Evolutionary conservation across 2,113 vertebrate species (phyloP), one percentile per base, ranked within the genome.

Genomic region (Otocyon megalotis): DNA sequence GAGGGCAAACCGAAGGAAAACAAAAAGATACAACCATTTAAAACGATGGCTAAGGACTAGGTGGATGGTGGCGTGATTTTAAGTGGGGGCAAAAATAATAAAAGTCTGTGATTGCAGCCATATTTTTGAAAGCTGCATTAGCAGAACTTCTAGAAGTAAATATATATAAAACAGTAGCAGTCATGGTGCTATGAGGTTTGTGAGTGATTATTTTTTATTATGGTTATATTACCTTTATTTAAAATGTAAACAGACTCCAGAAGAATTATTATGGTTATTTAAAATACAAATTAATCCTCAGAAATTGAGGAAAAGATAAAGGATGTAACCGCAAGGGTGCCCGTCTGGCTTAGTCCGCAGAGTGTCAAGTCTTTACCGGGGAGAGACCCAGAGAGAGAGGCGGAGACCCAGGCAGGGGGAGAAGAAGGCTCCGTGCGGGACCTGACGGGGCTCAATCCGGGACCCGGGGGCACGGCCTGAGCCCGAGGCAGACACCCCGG

Each of bases 181-280:
- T 20, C 28, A 62, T 2, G 69, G 14, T 72, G 6, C 28, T 82
- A 43, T 71, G 30, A 86, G 17, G 20, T 93, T 77, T 60, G 80
- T 15, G 43, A 83, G 32, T 35, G 62, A 22, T 74, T 60, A 62
- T 69, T 92, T 58, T 95, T 90, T 62, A 90, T n/a, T 77, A 30
- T 67, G 20, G 50, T 74, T 69, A 77, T 77, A 58, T 56, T 91
- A 54, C 74, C 76, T 94, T 96, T 88, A 90, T 84, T 92, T 81
- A 85, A 95, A 91, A 94, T 72, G 13, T 48, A 95, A 97, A 95
- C 74, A 90, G 48, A 72, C 50, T 60, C 62, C 82, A 93, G 17
- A 95, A 32, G 19, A 8, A 90, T 72, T 81, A 80, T 94, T 54
- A 77, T 50, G 19, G 67, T 10, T 4, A 69, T 19, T 69, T 69